These are phyloP conservation scores for Eupeodes latifasciatus DNA, from an alignment of 2,888 invertebrate species.

Conservation along the genomic window DNA sequence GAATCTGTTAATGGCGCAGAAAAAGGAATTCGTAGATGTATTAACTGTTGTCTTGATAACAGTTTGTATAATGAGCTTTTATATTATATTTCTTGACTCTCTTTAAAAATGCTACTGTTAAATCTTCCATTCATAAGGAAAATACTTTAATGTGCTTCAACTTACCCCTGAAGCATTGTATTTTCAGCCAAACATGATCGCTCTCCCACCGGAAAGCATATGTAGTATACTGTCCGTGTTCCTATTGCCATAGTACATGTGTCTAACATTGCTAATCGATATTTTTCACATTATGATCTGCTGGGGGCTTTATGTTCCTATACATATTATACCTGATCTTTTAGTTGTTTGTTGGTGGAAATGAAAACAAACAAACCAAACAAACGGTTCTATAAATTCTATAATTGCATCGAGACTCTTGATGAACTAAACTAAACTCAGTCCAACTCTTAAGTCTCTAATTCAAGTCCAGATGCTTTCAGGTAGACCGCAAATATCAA, in stretches of 20 bases:
- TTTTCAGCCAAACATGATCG: slow-evolving; percentile 14
- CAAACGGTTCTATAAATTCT: slow-evolving; percentile 71
- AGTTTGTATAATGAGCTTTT: no score
- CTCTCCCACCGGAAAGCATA: slow-evolving; percentile 68
- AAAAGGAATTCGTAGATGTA: no score
- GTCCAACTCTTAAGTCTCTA: slow-evolving; percentile 11
- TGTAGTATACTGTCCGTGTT: slow-evolving; percentile 47
- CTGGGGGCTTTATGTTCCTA: not conserved
- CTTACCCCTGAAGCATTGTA: slow-evolving; percentile 1
- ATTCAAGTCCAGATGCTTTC: slow-evolving; percentile 63
- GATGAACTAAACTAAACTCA: slow-evolving; percentile 33
- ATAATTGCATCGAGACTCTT: slow-evolving; percentile 60
- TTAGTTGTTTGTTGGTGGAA: slow-evolving; percentile 16
- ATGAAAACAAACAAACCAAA: slow-evolving; percentile 49
- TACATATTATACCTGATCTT: no score
- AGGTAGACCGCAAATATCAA: slow-evolving; percentile 76
- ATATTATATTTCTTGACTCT: no score
- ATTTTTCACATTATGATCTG: slow-evolving; percentile 56
- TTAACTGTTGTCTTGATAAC: no score
- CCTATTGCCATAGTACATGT: slow-evolving; percentile 60
- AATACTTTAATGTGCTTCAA: slow-evolving; percentile 48
- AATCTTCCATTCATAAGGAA: no score
- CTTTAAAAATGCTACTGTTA: no score
- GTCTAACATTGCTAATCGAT: slow-evolving; percentile 72
- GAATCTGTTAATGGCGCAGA: no score